A percentile compares a stretch with the other conserved stretches of the same genome.
These are phyloP conservation scores for Nipponacmea schrenckii DNA, from an alignment of 2,888 invertebrate species.

Conservation along the genomic window DNA sequence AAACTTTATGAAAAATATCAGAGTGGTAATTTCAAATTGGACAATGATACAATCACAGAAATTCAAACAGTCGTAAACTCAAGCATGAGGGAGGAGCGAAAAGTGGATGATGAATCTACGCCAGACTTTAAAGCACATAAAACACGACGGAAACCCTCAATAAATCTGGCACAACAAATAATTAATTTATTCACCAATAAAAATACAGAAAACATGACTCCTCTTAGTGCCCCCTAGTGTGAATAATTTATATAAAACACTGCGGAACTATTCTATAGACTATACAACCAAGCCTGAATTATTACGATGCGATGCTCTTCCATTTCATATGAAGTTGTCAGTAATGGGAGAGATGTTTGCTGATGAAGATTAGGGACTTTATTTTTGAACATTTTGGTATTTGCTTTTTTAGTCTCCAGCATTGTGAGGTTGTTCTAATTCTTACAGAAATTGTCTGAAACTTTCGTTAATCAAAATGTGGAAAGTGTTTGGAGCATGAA, in stretches of 20 bases:
- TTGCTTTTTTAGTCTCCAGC: too few relatives aligned
- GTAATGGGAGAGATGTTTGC: slow-evolving; percentile 81
- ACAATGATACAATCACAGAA: slow-evolving; percentile 6
- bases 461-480: too few relatives aligned
- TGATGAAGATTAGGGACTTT: slow-evolving; percentile 22
- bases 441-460: too few relatives aligned
- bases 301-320: slow-evolving; percentile 83
- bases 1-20: slow-evolving; percentile 10
- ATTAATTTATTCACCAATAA: slow-evolving; percentile 23
- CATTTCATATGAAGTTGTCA: slow-evolving; percentile 82
- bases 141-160: background rate
- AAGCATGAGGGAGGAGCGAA: background rate
- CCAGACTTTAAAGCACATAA: background rate
- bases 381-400: too few relatives aligned
- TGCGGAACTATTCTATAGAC: slow-evolving; percentile 44
- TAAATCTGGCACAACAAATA: slow-evolving; percentile 26
- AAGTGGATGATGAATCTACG: slow-evolving; percentile 12
- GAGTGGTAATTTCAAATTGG: background rate
- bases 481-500: too few relatives aligned
- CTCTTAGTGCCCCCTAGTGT: slow-evolving; percentile 29
- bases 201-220: slow-evolving; percentile 10
- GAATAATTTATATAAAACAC: slow-evolving; percentile 31
- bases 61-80: slow-evolving; percentile 16
- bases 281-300: slow-evolving; percentile 67
- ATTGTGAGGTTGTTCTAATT: too few relatives aligned